These are phyloP conservation scores for Adoxophyes honmai DNA, from an alignment of 1,140 invertebrate species.

Conservation along the genomic window DNA sequence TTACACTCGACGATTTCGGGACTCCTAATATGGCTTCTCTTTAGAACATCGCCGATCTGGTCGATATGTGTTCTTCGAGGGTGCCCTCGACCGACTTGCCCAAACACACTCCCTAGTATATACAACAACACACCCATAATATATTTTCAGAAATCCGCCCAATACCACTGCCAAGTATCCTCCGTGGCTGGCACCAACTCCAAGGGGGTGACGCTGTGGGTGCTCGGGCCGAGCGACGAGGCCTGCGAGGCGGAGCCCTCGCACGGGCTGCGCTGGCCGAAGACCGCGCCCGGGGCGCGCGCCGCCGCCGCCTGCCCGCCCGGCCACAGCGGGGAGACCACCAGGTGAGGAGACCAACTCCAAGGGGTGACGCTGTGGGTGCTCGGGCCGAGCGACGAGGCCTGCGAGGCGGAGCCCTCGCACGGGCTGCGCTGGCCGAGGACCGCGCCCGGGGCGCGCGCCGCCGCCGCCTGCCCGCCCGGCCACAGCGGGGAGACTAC, in stretches of 20 bases:
- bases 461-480: conserved; percentile 53
- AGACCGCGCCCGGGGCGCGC: conserved; percentile 65
- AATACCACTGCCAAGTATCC: conserved; percentile 71
- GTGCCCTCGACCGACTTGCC: too few relatives aligned
- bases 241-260: conserved; percentile 51
- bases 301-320: conserved; percentile 58
- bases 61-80: too few relatives aligned
- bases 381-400: conserved; percentile 33
- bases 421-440: conserved; percentile 66
- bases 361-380: conserved; percentile 62
- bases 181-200: conserved; percentile 66
- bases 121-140: not conserved
- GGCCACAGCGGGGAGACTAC: conserved; percentile 65
- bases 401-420: conserved; percentile 49
- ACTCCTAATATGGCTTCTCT: too few relatives aligned
- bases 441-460: conserved; percentile 64
- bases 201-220: conserved; percentile 63
- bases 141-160: conserved; percentile 64
- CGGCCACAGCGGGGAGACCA: conserved; percentile 63
- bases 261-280: conserved; percentile 66
- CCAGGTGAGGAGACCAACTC: conserved; percentile 55
- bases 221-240: conserved; percentile 46
- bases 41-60: too few relatives aligned
- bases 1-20: too few relatives aligned
- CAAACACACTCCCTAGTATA: too few relatives aligned